Base-by-base conservation (phyloP, 2,888 invertebrate species). In the Calameuta pallipes region DNA sequence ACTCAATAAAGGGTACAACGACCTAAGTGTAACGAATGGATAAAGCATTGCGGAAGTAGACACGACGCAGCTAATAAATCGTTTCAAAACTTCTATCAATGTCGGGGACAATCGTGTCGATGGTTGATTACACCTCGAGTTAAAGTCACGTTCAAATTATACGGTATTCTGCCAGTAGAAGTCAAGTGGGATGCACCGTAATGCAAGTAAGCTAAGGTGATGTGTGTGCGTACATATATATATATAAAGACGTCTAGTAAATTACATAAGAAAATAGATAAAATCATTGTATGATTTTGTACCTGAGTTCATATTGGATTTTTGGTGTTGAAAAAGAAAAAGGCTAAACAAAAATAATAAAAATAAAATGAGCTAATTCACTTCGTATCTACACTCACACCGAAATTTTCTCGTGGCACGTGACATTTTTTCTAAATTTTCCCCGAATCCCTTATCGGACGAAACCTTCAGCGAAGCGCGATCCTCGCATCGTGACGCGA, bases 11-110 rank as follows among this genome's bases (percentile, higher is more conserved):
- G 56, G 56, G 71, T 34, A 71, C 71, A 34, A 71, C 71, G 71
- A 71, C 33, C 71, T 31, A 34, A 71, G 71, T 33, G 71, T 71
- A 78, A 76, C 79, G 80, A 79, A 79, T 71, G 31, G 31, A 71
- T 84, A 82, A 85, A 88, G 89, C 87, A 87, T 89, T 87, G 87
- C 89, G 89, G 89, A 89, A 88, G 89, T 87, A 85, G 56, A 56
- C 56, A 6, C 85, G 88, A 87, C 88, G 89, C 89, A 88, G 89
- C 89, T 89, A 89, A 89, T 89, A 88, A 88, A 89, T 88, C 88
- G 71, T 71, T 31, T 34, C 31, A 56, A 56, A 56, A 56, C 23
- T 56, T 56, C 56, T 56, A 56, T 56, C 56, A 56, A 56, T 56
- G 31, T 13, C 71, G 71, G 13, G 13, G 33, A 71, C 71, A 71